Conservation (phyloP, 2,888 invertebrate genomes). For the Scaptomyza parva region DNA sequence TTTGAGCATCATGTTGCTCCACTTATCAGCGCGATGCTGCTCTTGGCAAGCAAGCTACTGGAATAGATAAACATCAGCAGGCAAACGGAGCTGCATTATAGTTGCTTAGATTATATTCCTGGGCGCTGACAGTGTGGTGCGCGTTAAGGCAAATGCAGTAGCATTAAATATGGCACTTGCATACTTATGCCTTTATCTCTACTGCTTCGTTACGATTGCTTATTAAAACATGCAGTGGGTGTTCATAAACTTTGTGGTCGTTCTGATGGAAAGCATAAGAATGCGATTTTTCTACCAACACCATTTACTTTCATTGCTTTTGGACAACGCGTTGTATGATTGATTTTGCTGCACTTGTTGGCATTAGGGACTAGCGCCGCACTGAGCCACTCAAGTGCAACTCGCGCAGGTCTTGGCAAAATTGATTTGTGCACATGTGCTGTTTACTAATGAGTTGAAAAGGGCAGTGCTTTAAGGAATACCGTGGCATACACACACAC, state of each 20-base stretch:
- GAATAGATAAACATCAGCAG: slow-evolving; percentile 66
- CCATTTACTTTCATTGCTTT: slow-evolving; percentile 71
- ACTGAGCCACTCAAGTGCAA: slow-evolving; percentile 36
- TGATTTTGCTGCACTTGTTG: slow-evolving; percentile 57
- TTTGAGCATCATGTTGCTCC: slow-evolving; percentile 76
- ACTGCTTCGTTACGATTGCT: slow-evolving; percentile 49
- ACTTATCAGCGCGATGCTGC: slow-evolving; percentile 65
- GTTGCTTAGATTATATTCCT: slow-evolving; percentile 21
- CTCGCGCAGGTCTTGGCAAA: slow-evolving; percentile 51
- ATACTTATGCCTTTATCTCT: slow-evolving; percentile 47
- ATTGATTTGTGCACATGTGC: slow-evolving; percentile 77
- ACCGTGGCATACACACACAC: slow-evolving; percentile 1
- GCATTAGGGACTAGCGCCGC: slow-evolving; percentile 24
- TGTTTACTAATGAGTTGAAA: slow-evolving; percentile 70
- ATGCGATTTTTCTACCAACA: slow-evolving; percentile 47
- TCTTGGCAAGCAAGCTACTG: slow-evolving; percentile 62
- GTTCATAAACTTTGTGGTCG: slow-evolving; percentile 13
- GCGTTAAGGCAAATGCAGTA: slow-evolving; percentile 23
- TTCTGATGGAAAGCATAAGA: not conserved
- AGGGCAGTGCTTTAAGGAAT: slow-evolving; percentile 31
- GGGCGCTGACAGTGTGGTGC: slow-evolving; percentile 1
- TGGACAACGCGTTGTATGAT: slow-evolving; percentile 70
- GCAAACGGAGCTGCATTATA: slow-evolving; percentile 49
- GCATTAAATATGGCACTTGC: slow-evolving; percentile 47
- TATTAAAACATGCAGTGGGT: slow-evolving; percentile 63